Base-by-base conservation (phyloP, 2,113 vertebrate genomes). In the Phoenicopterus ruber region DNA sequence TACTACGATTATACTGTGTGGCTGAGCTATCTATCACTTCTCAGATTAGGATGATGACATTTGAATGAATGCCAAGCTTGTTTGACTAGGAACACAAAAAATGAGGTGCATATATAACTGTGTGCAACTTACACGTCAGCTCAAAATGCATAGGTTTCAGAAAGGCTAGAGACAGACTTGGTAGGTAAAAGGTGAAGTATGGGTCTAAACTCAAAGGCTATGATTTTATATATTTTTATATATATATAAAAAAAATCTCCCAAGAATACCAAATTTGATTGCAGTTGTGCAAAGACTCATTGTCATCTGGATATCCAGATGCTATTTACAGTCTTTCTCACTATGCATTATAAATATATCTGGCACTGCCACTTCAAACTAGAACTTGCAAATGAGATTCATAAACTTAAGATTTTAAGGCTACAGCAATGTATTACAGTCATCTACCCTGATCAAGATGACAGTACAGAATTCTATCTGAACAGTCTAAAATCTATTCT, bases 311-410 rank as follows among this genome's bases (percentile, higher is more conserved):
- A 69, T 57, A 86, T 36, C 31, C 66, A 90, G 66, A 69, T 65
- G 36, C 86, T 94, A 83, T 88, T 95, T 90, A 72, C 38, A 90
- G 76, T 77, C 86, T 72, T 95, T 52, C 47, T 79, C 72, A 74
- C 18, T 65, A 22, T 10, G 15, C 3, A 24, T 93, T 90, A 85
- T 67, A 91, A 94, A 92, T 72, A 67, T 25, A 67, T 29, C 44
- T 80, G 79, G 58, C 86, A 92, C 31, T 80, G 40, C 21, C 44
- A 86, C 58, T 57, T 88, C 71, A 25, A 55, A 67, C 42, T 59
- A 55, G 42, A 82, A 62, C 19, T 40, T 61, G 40, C 54, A 88
- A 90, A 69, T n/a, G 40, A 92, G 61, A 82, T 24, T 32, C 8
- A 63, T 21, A 55, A 82, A 72, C 19, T 61, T 76, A 15, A 80